Evolutionary conservation across 1,140 invertebrate species (phyloP).

Genomic region (Cotesia typhae): DNA sequence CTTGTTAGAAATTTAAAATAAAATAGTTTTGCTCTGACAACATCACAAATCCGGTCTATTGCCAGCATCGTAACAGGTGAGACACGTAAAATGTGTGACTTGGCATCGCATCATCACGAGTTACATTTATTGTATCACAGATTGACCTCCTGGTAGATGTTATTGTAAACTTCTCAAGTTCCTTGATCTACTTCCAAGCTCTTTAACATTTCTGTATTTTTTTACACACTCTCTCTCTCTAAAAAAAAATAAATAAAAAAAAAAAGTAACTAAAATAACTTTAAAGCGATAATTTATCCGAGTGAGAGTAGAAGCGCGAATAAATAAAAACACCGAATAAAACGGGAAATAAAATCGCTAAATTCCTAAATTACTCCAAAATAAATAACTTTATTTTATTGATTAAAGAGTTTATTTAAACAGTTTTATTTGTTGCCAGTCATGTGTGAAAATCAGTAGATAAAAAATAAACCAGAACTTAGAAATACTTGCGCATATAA

Average conservation of each 20-base stretch:
- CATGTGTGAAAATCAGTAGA: too few species aligned
- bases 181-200: constrained; percentile 25
- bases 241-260: background rate
- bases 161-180: constrained; percentile 16
- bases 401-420: too few species aligned
- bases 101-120: constrained; percentile 29
- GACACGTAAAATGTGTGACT: constrained; percentile 27
- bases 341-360: too few species aligned
- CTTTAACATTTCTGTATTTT: constrained; percentile 2
- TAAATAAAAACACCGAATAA: too few species aligned
- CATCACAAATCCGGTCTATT: background rate
- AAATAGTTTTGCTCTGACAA: too few species aligned
- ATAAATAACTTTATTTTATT: too few species aligned
- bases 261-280: background rate
- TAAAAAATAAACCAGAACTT: too few species aligned
- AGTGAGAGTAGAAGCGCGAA: too few species aligned
- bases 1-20: background rate
- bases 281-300: too few species aligned
- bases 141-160: background rate
- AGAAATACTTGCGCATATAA: too few species aligned
- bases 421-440: too few species aligned
- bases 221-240: background rate
- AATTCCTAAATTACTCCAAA: too few species aligned
- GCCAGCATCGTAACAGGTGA: constrained; percentile 34
- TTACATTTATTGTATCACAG: constrained; percentile 21